phyloP scores from a whole-genome alignment of 2,113 vertebrate species.

The Corvus hawaiiensis region DNA sequence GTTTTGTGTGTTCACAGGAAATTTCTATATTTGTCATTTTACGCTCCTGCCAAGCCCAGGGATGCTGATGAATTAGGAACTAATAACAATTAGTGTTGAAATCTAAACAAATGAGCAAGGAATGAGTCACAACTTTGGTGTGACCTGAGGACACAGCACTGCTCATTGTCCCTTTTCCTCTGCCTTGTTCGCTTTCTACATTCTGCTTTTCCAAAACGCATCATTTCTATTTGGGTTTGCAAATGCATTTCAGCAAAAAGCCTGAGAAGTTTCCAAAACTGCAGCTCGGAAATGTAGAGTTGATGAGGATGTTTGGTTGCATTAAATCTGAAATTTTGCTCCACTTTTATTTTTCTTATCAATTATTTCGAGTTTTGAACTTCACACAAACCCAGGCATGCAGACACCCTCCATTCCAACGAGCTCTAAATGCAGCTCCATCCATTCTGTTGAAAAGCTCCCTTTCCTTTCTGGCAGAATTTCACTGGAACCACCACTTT shows the following conservation, averaged over 20 bases:
- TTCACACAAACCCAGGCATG: background rate
- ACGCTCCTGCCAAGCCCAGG: background rate
- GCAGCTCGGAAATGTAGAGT: background rate
- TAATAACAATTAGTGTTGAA: background rate
- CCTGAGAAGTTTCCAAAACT: background rate
- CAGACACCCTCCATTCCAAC: background rate
- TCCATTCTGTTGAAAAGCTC: background rate
- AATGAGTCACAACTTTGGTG: background rate
- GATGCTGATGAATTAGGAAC: background rate
- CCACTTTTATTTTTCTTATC: background rate
- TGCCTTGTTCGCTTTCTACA: background rate
- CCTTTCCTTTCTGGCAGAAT: background rate
- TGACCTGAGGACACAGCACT: background rate
- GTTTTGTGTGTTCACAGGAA: background rate
- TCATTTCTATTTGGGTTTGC: background rate
- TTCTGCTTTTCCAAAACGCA: background rate
- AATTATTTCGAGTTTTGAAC: background rate
- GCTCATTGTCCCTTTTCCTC: background rate
- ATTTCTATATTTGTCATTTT: background rate
- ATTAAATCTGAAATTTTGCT: background rate
- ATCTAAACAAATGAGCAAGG: background rate
- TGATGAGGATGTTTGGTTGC: background rate
- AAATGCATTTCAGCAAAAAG: background rate
- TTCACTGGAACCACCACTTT: background rate
- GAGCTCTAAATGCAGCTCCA: background rate